These are phyloP conservation scores for Cylindroiulus punctatus DNA, from an alignment of 2,888 invertebrate genomes.

Conservation along the genomic window DNA sequence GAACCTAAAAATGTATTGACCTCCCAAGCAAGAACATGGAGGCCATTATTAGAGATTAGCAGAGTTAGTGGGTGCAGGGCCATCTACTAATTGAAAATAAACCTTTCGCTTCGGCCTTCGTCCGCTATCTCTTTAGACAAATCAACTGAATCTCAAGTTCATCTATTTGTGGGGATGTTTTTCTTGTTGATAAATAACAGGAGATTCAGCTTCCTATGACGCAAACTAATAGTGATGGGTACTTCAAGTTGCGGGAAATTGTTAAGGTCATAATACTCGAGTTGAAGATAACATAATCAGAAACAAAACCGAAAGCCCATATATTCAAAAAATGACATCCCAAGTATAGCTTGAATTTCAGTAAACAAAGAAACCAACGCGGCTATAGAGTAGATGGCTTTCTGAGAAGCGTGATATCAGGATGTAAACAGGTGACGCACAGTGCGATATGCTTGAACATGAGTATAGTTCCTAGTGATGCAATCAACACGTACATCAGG, in stretches of 20 bases:
- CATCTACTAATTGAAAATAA: conserved; percentile 4
- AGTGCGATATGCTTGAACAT: neutral
- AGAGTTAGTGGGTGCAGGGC: neutral
- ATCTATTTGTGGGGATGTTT: neutral
- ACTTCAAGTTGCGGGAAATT: neutral
- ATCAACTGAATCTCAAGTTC: neutral
- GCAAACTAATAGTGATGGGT: neutral
- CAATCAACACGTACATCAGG: neutral
- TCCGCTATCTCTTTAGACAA: neutral
- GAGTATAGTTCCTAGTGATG: neutral
- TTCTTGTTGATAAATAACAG: conserved; percentile 8
- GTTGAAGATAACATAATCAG: neutral
- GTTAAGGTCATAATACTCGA: neutral
- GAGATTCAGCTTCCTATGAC: neutral
- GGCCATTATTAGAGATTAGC: neutral
- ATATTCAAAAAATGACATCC: neutral
- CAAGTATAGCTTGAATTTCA: neutral
- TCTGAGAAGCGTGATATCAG: neutral
- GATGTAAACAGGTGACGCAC: neutral
- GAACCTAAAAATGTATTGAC: neutral
- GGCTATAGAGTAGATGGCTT: neutral
- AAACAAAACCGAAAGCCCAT: neutral
- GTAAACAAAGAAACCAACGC: neutral
- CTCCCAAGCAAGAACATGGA: neutral
- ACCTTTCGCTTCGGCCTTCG: conserved; percentile 18